Percentiles rank a stretch among this genome's conserved stretches.
These are phyloP conservation scores for Ictalurus punctatus DNA, from an alignment of 2,113 vertebrate genomes.

Conservation along the genomic window DNA sequence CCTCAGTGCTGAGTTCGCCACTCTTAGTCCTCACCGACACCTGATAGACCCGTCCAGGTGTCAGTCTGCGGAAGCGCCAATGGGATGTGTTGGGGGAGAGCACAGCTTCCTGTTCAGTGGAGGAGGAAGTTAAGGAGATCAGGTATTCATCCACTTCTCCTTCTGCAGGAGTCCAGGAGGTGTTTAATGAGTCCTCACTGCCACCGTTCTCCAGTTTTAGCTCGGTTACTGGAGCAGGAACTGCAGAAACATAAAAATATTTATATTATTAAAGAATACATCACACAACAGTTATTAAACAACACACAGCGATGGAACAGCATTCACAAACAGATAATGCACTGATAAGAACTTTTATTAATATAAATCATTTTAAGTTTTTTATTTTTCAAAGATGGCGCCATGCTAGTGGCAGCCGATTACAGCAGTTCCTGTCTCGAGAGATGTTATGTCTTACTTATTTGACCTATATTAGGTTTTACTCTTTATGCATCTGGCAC, in stretches of 20 bases:
- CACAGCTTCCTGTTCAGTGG: slow-evolving; percentile 62
- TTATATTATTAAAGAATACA: background rate
- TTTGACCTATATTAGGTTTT: slow-evolving; percentile 66
- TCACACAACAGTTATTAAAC: background rate
- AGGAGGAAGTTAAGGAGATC: slow-evolving; percentile 73
- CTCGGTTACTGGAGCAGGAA: slow-evolving; percentile 76
- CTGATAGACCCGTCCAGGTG: slow-evolving; percentile 80
- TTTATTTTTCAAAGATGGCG: too few species aligned
- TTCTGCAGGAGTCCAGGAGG: slow-evolving; percentile 77
- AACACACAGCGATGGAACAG: background rate
- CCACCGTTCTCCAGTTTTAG: slow-evolving; percentile 76
- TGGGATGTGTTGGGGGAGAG: slow-evolving; percentile 68
- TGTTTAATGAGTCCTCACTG: slow-evolving; percentile 73
- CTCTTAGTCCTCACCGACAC: slow-evolving; percentile 75
- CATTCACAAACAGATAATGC: too few species aligned
- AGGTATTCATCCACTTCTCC: slow-evolving; percentile 80
- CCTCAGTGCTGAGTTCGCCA: slow-evolving; percentile 72
- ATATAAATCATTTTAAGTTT: too few species aligned
- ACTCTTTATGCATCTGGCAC: too few species aligned
- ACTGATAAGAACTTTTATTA: too few species aligned
- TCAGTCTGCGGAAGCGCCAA: slow-evolving; percentile 75
- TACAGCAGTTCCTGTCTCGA: too few species aligned
- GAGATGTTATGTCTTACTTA: slow-evolving; percentile 41
- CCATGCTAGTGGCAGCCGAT: too few species aligned
- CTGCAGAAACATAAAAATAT: slow-evolving; percentile 61